Evolutionary conservation across 2,113 vertebrate genomes (phyloP).

Genomic region (Rhipidura dahli): DNA sequence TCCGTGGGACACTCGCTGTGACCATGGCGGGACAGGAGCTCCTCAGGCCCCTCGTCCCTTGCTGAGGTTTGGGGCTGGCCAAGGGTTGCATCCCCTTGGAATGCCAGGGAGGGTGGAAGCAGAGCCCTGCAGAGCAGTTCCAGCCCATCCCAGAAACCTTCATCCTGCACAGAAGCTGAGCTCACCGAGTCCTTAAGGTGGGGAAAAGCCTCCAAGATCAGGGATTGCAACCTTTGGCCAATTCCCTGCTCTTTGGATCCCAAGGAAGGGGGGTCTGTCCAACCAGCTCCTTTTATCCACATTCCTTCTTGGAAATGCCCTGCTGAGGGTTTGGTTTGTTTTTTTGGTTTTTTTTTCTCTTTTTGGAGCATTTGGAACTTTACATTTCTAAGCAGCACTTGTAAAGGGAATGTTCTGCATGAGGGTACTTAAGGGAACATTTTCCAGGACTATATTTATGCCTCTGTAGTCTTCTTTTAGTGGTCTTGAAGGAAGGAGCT

Average conservation of each 20-base stretch:
- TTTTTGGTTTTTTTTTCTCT: not conserved
- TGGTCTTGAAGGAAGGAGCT: not conserved
- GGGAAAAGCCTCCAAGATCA: not conserved
- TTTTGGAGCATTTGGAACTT: not conserved
- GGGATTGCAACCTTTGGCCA: not conserved
- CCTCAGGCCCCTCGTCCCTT: not conserved
- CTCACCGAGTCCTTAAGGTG: rapidly evolving
- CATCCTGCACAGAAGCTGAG: not conserved
- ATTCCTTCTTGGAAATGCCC: not conserved
- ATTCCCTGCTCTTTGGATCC: not conserved
- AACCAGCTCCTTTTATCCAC: not conserved
- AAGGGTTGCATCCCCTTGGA: not conserved
- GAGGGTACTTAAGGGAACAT: not conserved
- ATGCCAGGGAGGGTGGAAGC: not conserved
- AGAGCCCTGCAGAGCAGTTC: not conserved
- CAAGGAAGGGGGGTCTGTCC: not conserved
- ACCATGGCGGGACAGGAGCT: not conserved
- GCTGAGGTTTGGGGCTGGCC: not conserved
- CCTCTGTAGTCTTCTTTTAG: not conserved
- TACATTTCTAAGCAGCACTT: not conserved
- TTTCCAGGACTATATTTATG: not conserved
- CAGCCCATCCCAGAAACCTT: not conserved
- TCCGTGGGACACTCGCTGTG: not conserved
- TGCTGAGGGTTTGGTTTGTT: not conserved
- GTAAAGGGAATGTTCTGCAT: not conserved